Evolutionary conservation across 2,113 vertebrate genomes (phyloP).

Genomic region (Terrapene triunguis): DNA sequence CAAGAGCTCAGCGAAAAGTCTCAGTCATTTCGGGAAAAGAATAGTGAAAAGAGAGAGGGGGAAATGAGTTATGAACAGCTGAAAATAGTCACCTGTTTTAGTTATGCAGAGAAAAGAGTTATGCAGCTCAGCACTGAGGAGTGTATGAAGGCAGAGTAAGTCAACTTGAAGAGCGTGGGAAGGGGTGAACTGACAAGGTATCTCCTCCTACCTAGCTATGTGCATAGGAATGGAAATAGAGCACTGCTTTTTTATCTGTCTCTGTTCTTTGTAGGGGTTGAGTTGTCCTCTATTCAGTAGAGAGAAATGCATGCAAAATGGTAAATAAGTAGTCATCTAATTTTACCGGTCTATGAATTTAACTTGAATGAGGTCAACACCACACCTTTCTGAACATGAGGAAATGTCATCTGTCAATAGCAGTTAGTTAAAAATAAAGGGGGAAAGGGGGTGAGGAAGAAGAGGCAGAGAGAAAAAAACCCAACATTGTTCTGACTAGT

Average conservation of each 20-base stretch:
- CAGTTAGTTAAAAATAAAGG: background rate
- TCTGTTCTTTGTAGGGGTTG: background rate
- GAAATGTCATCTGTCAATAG: background rate
- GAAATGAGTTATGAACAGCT: background rate
- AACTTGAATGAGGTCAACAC: background rate
- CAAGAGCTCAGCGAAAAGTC: background rate
- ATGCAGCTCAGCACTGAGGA: background rate
- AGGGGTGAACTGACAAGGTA: background rate
- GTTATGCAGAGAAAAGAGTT: background rate
- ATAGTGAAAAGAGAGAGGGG: background rate
- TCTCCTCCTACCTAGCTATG: background rate
- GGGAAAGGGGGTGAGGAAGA: background rate
- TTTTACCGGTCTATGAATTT: slow-evolving; percentile 5
- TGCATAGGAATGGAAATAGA: background rate
- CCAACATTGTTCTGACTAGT: rapidly evolving
- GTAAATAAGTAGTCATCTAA: background rate
- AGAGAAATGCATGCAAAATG: background rate
- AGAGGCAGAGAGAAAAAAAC: background rate
- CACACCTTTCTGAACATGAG: background rate
- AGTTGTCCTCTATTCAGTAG: background rate
- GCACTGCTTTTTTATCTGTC: background rate
- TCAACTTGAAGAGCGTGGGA: background rate
- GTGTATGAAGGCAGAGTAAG: background rate
- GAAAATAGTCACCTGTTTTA: background rate
- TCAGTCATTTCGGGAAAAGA: background rate